Conservation (phyloP, 2,797 vertebrate species). For the Halcyon badia region DNA sequence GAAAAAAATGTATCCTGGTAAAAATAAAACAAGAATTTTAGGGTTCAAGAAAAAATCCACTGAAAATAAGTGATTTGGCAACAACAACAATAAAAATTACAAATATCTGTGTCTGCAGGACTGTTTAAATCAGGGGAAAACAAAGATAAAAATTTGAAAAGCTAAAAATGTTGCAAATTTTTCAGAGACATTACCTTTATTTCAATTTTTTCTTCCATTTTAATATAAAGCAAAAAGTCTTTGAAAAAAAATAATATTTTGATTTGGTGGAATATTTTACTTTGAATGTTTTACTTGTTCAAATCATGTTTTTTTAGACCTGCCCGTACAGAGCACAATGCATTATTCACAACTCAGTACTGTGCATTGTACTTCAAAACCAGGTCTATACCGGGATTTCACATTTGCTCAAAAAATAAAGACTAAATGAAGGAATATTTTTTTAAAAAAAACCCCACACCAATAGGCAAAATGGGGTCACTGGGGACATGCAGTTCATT, state of each 20-base stretch:
- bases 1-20: background rate
- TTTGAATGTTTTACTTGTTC: background rate
- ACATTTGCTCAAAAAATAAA: background rate
- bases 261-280: background rate
- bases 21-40: background rate
- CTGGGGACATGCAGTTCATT: background rate
- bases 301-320: background rate
- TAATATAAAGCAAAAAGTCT: accelerated
- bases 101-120: background rate
- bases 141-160: background rate
- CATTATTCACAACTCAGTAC: background rate
- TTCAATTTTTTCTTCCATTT: background rate
- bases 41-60: background rate
- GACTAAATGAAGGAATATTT: background rate
- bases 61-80: background rate
- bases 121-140: background rate
- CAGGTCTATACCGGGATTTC: background rate
- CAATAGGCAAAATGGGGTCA: background rate
- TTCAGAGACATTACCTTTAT: background rate
- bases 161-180: background rate
- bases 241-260: background rate
- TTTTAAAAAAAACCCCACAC: background rate
- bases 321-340: background rate
- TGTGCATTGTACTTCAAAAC: background rate
- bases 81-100: background rate